Conservation (phyloP, 2,113 vertebrate species). For the Suricata suricatta region DNA sequence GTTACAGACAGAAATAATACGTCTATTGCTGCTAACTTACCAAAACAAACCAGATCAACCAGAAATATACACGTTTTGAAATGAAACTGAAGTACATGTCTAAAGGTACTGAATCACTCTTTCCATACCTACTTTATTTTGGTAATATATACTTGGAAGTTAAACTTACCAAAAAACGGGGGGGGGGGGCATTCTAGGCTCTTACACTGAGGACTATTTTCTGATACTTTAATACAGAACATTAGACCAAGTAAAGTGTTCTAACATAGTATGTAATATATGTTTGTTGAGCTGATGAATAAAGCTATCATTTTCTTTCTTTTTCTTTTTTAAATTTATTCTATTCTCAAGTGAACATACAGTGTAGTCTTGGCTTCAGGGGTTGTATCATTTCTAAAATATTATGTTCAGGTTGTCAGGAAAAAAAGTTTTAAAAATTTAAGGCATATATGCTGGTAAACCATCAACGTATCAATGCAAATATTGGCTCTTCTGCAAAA, state of each 20-base stretch:
- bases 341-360: too few species aligned
- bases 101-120: background rate
- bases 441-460: background rate
- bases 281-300: background rate
- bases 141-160: background rate
- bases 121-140: background rate
- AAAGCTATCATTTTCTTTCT: background rate
- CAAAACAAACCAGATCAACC: background rate
- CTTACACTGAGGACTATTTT: background rate
- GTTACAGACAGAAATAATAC: background rate
- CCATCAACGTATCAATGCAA: background rate
- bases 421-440: conserved; percentile 35
- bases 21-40: conserved; percentile 21
- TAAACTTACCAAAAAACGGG: background rate
- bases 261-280: background rate
- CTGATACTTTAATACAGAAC: background rate
- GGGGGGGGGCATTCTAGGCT: background rate
- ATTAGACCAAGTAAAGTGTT: background rate
- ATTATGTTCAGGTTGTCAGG: background rate
- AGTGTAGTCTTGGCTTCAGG: too few species aligned
- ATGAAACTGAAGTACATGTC: background rate
- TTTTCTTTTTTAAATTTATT: too few species aligned
- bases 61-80: background rate
- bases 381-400: background rate
- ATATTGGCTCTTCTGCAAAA: background rate